Evolutionary conservation across 1,140 invertebrate species (phyloP).

Genomic region (Trichonephila clavipes): DNA sequence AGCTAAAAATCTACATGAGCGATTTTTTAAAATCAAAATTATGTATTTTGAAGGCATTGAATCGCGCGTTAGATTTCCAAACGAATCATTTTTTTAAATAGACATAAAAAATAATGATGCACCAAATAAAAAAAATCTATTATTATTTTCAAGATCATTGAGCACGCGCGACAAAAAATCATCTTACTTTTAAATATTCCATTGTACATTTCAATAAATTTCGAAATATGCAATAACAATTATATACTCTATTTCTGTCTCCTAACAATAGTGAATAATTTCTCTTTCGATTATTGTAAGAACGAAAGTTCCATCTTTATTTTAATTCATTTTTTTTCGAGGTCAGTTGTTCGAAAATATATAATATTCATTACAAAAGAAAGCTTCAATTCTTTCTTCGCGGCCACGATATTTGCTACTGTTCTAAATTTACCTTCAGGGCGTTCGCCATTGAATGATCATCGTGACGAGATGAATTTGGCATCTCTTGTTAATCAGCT

Average conservation of each 20-base stretch:
- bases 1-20: too few species aligned
- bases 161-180: not conserved
- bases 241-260: not conserved
- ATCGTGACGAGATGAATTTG: conserved; percentile 47
- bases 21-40: too few species aligned
- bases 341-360: conserved; percentile 34
- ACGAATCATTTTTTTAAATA: too few species aligned
- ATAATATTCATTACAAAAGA: conserved; percentile 57
- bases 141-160: not conserved
- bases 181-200: not conserved
- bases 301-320: conserved; percentile 43
- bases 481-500: conserved; percentile 50
- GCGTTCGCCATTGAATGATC: conserved; percentile 14
- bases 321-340: conserved; percentile 58
- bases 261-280: conserved; percentile 39
- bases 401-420: conserved; percentile 41
- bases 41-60: too few species aligned
- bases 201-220: conserved; percentile 29
- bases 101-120: too few species aligned
- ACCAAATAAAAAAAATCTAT: too few species aligned
- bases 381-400: conserved; percentile 37
- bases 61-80: too few species aligned
- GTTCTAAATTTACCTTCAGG: conserved; percentile 66
- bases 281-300: not conserved
- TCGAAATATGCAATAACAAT: not conserved